These are phyloP conservation scores for Nomada fabriciana DNA, from an alignment of 2,888 invertebrate genomes.

Conservation along the genomic window DNA sequence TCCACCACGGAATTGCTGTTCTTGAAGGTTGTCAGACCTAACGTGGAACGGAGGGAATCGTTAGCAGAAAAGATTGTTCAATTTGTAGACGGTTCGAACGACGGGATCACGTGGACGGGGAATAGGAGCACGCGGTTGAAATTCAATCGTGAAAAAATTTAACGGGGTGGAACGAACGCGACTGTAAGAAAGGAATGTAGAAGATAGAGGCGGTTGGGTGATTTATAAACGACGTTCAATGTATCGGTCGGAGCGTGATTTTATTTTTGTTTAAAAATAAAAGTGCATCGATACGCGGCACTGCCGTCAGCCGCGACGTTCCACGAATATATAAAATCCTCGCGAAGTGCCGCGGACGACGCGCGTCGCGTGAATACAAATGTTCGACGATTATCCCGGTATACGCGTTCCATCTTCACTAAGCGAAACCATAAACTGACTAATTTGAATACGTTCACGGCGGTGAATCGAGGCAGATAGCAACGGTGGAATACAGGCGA, in stretches of 20 bases:
- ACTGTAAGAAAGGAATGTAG: neutral
- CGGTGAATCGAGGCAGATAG: conserved; percentile 6
- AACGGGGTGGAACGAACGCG: neutral
- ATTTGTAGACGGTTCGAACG: neutral
- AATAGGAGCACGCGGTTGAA: conserved; percentile 15
- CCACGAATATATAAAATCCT: conserved; percentile 74
- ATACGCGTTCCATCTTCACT: conserved; percentile 63
- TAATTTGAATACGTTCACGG: conserved; percentile 67
- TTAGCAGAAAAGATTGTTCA: conserved; percentile 30
- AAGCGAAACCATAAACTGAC: conserved; percentile 68
- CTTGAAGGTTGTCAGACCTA: conserved; percentile 97
- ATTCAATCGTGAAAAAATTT: conserved; percentile 25
- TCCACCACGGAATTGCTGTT: conserved; percentile 99
- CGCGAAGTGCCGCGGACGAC: conserved; percentile 60
- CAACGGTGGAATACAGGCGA: conserved; percentile 7
- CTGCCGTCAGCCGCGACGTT: conserved; percentile 67
- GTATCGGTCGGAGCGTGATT: conserved; percentile 43
- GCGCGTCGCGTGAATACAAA: conserved; percentile 72
- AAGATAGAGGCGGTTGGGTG: conserved; percentile 27
- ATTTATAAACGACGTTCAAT: conserved; percentile 58
- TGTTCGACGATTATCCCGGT: conserved; percentile 56
- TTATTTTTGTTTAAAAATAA: conserved; percentile 67
- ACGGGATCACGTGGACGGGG: neutral
- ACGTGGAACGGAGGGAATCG: conserved; percentile 13
- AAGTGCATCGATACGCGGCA: conserved; percentile 72